Percentiles rank a stretch among this genome's conserved stretches.
These are phyloP conservation scores for Merops nubicus DNA, from an alignment of 2,113 vertebrate species.

Conservation along the genomic window DNA sequence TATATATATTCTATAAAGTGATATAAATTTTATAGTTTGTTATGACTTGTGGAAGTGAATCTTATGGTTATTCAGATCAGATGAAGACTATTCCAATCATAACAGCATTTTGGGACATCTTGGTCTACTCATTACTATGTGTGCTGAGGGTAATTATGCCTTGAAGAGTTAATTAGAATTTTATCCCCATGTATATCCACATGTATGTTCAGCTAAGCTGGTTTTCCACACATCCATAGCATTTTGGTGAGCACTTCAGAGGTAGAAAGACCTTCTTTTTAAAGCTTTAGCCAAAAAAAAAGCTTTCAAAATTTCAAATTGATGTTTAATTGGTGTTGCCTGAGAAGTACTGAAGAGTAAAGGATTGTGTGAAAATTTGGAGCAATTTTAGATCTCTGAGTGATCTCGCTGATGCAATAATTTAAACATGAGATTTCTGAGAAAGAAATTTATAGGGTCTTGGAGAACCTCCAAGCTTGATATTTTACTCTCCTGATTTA, in stretches of 20 bases:
- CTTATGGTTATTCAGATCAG: neutral
- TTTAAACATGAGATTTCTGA: neutral
- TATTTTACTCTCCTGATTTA: constrained; percentile 27
- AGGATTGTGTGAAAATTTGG: neutral
- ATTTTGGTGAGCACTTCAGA: neutral
- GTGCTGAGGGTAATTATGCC: neutral
- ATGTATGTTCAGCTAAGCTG: neutral
- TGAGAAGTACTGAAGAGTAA: neutral
- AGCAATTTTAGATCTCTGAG: neutral
- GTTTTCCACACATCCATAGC: neutral
- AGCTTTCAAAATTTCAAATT: neutral
- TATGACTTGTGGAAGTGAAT: neutral
- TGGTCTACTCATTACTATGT: neutral
- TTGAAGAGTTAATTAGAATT: neutral
- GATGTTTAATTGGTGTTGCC: neutral
- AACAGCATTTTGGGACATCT: neutral
- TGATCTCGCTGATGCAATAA: neutral
- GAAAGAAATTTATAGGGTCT: neutral
- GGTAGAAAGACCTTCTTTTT: neutral
- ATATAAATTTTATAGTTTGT: neutral
- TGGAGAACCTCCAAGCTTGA: neutral
- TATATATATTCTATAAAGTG: too few relatives aligned
- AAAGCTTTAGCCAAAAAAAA: constrained; percentile 25
- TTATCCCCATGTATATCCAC: neutral
- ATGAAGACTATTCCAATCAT: neutral